Evolutionary conservation across 2,797 vertebrate genomes (phyloP).

Genomic region (Aldrovandia affinis): DNA sequence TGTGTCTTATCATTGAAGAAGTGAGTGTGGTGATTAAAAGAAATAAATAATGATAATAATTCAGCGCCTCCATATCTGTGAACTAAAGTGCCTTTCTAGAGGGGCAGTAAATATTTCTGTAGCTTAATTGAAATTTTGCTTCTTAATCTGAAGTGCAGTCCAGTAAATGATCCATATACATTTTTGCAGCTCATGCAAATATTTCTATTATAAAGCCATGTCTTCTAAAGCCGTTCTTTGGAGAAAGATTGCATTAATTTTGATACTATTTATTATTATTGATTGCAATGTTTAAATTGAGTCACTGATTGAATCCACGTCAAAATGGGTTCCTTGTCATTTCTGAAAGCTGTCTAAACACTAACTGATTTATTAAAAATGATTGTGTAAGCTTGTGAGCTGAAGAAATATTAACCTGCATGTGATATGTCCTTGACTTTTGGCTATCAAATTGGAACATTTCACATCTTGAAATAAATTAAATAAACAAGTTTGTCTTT

Average conservation of each 20-base stretch:
- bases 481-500: not conserved
- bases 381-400: not conserved
- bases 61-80: not conserved
- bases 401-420: not conserved
- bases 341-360: not conserved
- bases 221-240: not conserved
- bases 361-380: not conserved
- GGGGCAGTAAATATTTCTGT: not conserved
- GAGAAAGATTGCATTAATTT: not conserved
- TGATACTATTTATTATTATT: not conserved
- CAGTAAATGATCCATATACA: not conserved
- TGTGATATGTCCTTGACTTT: not conserved
- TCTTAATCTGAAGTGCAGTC: not conserved
- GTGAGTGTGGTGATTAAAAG: not conserved
- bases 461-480: not conserved
- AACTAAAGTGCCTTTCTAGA: constrained; percentile 3
- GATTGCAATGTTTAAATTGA: not conserved
- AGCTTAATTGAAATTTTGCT: not conserved
- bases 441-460: not conserved
- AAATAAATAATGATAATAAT: no score
- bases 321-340: not conserved
- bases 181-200: not conserved
- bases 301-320: not conserved
- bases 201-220: not conserved
- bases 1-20: not conserved